These are phyloP conservation scores for Diadumene lineata DNA, from an alignment of 92 coral and sea anemone genomes.

Conservation along the genomic window DNA sequence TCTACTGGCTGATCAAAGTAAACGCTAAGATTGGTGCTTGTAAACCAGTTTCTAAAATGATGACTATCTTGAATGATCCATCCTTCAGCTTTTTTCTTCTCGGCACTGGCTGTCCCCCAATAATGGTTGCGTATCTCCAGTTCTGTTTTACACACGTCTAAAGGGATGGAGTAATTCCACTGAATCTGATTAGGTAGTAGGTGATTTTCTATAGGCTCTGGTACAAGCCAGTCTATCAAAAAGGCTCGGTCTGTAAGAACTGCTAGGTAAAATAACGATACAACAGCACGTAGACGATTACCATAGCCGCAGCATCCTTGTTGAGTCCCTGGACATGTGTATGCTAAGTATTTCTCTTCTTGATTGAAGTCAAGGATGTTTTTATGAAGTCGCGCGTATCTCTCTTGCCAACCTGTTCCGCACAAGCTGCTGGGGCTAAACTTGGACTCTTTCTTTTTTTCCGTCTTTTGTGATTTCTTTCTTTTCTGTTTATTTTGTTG, in stretches of 20 bases:
- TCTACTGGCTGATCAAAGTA: constrained; percentile 70
- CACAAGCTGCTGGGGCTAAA: constrained; percentile 33
- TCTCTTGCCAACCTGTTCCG: constrained; percentile 79
- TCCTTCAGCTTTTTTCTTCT: constrained; percentile 61
- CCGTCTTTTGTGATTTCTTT: not conserved
- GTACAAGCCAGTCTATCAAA: constrained; percentile 78
- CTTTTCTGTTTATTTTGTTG: too few relatives aligned
- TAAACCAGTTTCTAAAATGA: constrained; percentile 63
- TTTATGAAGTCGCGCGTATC: constrained; percentile 59
- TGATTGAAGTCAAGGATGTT: constrained; percentile 44
- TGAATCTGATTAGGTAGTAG: constrained; percentile 70
- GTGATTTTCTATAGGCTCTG: constrained; percentile 81
- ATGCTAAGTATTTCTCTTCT: constrained; percentile 56
- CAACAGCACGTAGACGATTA: constrained; percentile 78
- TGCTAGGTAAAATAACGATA: constrained; percentile 75
- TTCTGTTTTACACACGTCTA: constrained; percentile 60
- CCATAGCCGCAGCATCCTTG: constrained; percentile 94
- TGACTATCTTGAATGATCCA: constrained; percentile 67
- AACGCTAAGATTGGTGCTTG: constrained; percentile 44
- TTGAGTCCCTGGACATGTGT: constrained; percentile 68
- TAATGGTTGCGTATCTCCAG: constrained; percentile 67
- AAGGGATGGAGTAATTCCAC: constrained; percentile 74
- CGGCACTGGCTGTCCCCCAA: constrained; percentile 81
- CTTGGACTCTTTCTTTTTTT: not conserved
- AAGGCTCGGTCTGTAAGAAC: constrained; percentile 82